Base-by-base conservation (phyloP, 2,888 invertebrate species). In the Dicranocentrus wangi region DNA sequence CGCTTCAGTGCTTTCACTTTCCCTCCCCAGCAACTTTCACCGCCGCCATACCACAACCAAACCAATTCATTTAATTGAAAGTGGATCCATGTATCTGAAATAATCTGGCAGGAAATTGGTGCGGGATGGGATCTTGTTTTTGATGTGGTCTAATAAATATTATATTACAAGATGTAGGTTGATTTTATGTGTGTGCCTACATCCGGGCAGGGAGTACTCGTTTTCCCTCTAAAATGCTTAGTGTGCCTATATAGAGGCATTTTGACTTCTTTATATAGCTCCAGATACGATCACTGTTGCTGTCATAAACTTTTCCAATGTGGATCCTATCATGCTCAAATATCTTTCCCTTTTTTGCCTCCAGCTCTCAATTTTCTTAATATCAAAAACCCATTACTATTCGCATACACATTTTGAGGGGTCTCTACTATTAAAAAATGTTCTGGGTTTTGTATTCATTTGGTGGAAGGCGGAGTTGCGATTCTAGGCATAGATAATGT, bases 41-140 rank as follows among this genome's bases (percentile, higher is more conserved):
- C 15, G 2, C 47, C n/a, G 25, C 25, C 17, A 47, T 47, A n/a
- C 47, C 47, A 55, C 47, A 77, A 58, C 69, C 76, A 69, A 77
- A 58, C 69, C 76, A 69, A 77, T 77, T 77, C 76, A 69, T 66
- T 69, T 61, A 77, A 77, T 77, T 77, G 68, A 61, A 69, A 68
- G 43, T 42, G 8, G 58, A 60, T 66, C 13, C n/a, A 61, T 15
- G n/a, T 47, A 25, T 47, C 23, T n/a, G 47, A 66, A 66, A 17
- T 68, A 61, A 77, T 61, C 76, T 77, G 51, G 61, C 61, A 68
- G 76, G 76, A 77, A 77, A 77, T 77, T 77, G 61, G 76, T 77
- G 69, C 28, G 60, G 61, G 76, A 69, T 68, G 61, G 43, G 65
- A 77, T 60, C 69, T 77, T 77, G 61, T 69, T 69, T 66, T 77